These are phyloP conservation scores for Euphydryas editha DNA, from an alignment of 2,888 invertebrate species.

Conservation along the genomic window DNA sequence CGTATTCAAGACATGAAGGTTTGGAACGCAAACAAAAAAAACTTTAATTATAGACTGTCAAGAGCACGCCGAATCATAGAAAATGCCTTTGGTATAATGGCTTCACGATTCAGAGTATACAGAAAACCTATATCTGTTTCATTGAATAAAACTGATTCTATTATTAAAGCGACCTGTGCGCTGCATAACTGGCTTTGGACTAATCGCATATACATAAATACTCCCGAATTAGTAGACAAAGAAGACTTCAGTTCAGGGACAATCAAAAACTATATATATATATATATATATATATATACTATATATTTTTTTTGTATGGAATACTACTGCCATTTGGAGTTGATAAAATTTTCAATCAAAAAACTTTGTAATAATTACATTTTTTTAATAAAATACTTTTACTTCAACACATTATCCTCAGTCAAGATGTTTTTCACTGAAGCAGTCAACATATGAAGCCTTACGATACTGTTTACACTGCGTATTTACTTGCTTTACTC, in stretches of 20 bases:
- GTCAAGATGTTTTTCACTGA: not conserved
- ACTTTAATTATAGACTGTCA: constrained; percentile 43
- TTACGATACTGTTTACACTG: constrained; percentile 38
- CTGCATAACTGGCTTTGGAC: constrained; percentile 43
- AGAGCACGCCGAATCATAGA: constrained; percentile 43
- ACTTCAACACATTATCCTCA: no score
- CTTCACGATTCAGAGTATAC: constrained; percentile 44
- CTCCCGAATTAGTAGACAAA: constrained; percentile 5
- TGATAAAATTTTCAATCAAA: no score
- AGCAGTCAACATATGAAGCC: constrained; percentile 33
- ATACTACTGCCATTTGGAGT: no score
- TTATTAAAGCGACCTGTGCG: constrained; percentile 45
- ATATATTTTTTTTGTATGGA: no score
- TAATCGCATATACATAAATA: constrained; percentile 19
- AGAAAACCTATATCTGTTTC: constrained; percentile 43
- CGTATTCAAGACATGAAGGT: constrained; percentile 41
- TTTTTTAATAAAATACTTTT: no score
- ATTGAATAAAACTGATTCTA: constrained; percentile 42
- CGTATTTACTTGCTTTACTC: constrained; percentile 43
- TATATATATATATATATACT: no score
- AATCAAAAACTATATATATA: no score
- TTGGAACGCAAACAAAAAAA: constrained; percentile 41
- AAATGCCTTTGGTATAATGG: constrained; percentile 44
- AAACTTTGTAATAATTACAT: no score
- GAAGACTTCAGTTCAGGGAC: no score